Percentiles rank a stretch among this genome's conserved stretches.
Evolutionary conservation across 2,113 vertebrate genomes (phyloP).

Genomic region (Aleadryas rufinucha): DNA sequence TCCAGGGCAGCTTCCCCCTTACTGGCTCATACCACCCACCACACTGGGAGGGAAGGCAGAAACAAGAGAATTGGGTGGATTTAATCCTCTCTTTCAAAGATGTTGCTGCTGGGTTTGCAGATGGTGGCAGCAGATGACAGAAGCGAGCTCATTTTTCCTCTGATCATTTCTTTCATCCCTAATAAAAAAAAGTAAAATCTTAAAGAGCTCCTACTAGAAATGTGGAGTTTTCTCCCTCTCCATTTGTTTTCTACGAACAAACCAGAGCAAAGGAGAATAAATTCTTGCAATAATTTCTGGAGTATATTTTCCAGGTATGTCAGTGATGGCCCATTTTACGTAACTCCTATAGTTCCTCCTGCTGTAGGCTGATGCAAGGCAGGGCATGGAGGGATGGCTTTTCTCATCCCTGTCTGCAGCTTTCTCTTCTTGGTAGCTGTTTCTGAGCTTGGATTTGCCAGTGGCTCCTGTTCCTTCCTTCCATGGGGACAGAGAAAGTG

Average conservation of each 20-base stretch:
- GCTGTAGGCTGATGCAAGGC: neutral
- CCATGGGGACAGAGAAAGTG: neutral
- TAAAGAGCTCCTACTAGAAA: neutral
- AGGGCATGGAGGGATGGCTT: neutral
- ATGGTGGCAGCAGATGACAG: constrained; percentile 56
- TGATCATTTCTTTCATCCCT: neutral
- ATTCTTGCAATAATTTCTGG: neutral
- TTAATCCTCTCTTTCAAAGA: constrained; percentile 2
- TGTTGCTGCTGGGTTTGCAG: constrained; percentile 37
- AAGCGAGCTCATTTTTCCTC: constrained; percentile 1
- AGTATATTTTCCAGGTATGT: neutral
- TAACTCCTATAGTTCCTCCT: neutral
- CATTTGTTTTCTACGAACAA: rapidly evolving
- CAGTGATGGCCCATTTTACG: neutral
- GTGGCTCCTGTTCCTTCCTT: neutral
- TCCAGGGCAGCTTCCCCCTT: neutral
- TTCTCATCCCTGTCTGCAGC: neutral
- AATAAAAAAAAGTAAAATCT: neutral
- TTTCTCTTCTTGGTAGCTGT: neutral
- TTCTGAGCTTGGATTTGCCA: neutral
- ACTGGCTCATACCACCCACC: neutral
- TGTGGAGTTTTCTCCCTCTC: neutral
- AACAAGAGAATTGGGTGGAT: constrained; percentile 1
- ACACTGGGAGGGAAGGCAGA: neutral
- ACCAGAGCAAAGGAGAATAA: neutral